phyloP scores from a whole-genome alignment of 2,888 invertebrate species.

The Griposia aprilina region DNA sequence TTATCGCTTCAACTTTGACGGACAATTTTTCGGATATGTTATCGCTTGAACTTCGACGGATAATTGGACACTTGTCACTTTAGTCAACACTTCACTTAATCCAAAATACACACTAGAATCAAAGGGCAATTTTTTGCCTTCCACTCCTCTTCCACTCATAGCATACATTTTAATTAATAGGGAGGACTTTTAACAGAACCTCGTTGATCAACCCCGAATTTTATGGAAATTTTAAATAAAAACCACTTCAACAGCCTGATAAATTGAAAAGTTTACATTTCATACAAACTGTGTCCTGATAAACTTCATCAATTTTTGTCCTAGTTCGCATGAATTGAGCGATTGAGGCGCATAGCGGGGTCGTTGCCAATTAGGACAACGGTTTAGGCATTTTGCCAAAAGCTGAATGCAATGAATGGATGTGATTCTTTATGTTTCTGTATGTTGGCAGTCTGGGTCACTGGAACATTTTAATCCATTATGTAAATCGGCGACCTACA shows the following conservation, averaged over 20 bases:
- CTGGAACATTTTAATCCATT: slow-evolving; percentile 29
- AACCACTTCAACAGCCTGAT: slow-evolving; percentile 23
- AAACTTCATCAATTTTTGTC: slow-evolving; percentile 26
- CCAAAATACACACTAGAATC: slow-evolving; percentile 46
- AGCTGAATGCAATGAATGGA: slow-evolving; percentile 43
- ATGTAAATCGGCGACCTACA: slow-evolving; percentile 21
- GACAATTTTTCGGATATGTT: neutral
- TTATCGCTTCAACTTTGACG: neutral
- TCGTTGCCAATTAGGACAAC: slow-evolving; percentile 56
- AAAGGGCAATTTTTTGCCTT: slow-evolving; percentile 36
- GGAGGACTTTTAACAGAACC: neutral
- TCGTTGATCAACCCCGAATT: slow-evolving; percentile 27
- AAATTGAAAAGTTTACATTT: slow-evolving; percentile 42
- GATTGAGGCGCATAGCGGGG: slow-evolving; percentile 22
- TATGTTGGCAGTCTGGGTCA: slow-evolving; percentile 13
- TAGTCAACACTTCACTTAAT: slow-evolving; percentile 46
- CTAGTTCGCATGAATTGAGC: slow-evolving; percentile 37
- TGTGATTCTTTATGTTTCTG: slow-evolving; percentile 37
- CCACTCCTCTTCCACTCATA: neutral
- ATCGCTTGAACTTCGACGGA: neutral
- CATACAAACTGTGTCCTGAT: slow-evolving; percentile 28
- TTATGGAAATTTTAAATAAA: slow-evolving; percentile 28
- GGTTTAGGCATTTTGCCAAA: slow-evolving; percentile 60
- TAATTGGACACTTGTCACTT: neutral
- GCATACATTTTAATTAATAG: slow-evolving; percentile 40